Evolutionary conservation across 2,888 invertebrate genomes (phyloP), one percentile per base, ranked within the genome.

Genomic region (Hylaea fasciaria): DNA sequence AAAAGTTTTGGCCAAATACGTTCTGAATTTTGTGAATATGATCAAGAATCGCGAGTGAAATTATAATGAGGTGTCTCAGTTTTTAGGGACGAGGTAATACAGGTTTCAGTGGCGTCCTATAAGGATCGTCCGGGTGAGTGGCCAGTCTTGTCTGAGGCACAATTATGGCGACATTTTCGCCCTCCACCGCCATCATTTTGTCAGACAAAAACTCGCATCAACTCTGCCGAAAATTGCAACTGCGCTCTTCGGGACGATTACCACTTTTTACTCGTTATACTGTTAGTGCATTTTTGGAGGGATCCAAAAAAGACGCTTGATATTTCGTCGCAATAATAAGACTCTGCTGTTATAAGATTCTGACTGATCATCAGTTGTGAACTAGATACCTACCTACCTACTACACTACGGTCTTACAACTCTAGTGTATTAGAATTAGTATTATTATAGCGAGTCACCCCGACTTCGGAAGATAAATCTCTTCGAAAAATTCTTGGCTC

Each of bases 181-280:
- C 58, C 60, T 55, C 62, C 62, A 59, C 68, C 70, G 66, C 66
- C 68, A 62, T 71, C 76, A 71, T 72, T 71, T 69, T 68, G 66
- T 68, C 59, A 64, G 65, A 65, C 69, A 80, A 84, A 86, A 87
- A 87, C 85, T 80, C 52, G 64, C 78, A 80, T 78, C 78, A 78
- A 73, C 68, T 66, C 70, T 69, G 71, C 77, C 79, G 78, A 80
- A 87, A 86, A 87, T 87, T 86, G 82, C 86, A 78, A 73, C 80
- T 69, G 77, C 80, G 80, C 78, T 83, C 78, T 77, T 76, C 76
- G 73, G 75, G 75, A 77, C 81, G 84, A 84, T 88, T 87, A 87
- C 85, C 76, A 77, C 76, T 87, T 88, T 87, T 87, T 86, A 77
- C 73, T 69, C 70, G 71, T 71, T 77, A 81, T 77, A 79, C 76